These are phyloP conservation scores for Lamproptera curius DNA, from an alignment of 2,888 invertebrate species.

Conservation along the genomic window DNA sequence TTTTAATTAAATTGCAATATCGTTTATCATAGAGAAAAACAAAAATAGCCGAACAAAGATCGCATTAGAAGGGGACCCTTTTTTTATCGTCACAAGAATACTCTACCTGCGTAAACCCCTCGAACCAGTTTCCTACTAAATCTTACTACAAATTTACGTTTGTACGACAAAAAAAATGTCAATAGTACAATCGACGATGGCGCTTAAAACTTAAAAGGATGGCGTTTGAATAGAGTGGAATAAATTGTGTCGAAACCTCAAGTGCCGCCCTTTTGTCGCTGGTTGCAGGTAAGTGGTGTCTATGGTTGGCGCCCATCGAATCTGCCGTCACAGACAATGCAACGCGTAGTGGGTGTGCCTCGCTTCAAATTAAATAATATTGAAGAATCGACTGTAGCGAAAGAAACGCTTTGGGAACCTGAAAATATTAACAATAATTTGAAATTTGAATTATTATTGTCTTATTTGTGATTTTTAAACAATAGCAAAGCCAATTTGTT, in stretches of 20 bases:
- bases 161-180: conserved; percentile 44
- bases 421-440: too few relatives aligned
- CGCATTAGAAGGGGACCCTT: conserved; percentile 53
- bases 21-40: conserved; percentile 12
- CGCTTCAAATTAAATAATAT: conserved; percentile 11
- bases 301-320: conserved; percentile 35
- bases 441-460: too few relatives aligned
- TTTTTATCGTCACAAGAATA: conserved; percentile 37
- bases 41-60: conserved; percentile 26
- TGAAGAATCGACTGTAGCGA: too few relatives aligned
- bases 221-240: conserved; percentile 41
- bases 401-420: too few relatives aligned
- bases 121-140: conserved; percentile 43
- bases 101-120: conserved; percentile 52
- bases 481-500: too few relatives aligned
- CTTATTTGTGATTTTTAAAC: too few relatives aligned
- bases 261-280: conserved; percentile 40
- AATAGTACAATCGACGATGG: conserved; percentile 51
- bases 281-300: conserved; percentile 34
- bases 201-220: conserved; percentile 57
- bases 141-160: conserved; percentile 64
- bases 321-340: conserved; percentile 39
- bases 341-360: conserved; percentile 41
- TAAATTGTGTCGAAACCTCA: conserved; percentile 43
- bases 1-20: conserved; percentile 4